These are phyloP conservation scores for Machimus atricapillus DNA, from an alignment of 2,888 invertebrate species.

Conservation along the genomic window DNA sequence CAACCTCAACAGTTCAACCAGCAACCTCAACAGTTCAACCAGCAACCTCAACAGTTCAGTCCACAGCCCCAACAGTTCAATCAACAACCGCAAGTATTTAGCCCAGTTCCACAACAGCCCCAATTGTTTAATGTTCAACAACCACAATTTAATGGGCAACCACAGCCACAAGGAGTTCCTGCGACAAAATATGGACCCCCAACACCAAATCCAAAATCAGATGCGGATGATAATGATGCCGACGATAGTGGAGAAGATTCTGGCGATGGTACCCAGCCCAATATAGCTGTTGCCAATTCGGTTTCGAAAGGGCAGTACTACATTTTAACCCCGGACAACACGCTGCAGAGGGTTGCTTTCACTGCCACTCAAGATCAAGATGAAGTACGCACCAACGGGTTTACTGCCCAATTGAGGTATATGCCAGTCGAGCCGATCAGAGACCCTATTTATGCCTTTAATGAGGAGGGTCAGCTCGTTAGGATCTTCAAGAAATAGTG, in stretches of 20 bases:
- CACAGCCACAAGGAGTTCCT: constrained; percentile 10
- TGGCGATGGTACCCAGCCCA: not conserved
- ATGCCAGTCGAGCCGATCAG: constrained; percentile 59
- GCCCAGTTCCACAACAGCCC: constrained; percentile 11
- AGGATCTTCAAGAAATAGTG: constrained; percentile 55
- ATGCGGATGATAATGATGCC: not conserved
- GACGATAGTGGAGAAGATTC: not conserved
- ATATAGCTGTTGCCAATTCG: constrained; percentile 33
- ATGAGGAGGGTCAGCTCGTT: constrained; percentile 58
- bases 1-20: constrained; percentile 29
- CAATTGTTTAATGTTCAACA: constrained; percentile 15
- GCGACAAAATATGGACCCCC: constrained; percentile 52
- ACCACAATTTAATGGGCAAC: not conserved
- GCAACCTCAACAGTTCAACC: constrained; percentile 1
- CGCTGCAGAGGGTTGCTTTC: constrained; percentile 59
- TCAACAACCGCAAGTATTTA: constrained; percentile 29
- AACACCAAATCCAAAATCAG: constrained; percentile 32
- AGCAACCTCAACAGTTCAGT: constrained; percentile 12
- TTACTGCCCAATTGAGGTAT: constrained; percentile 60
- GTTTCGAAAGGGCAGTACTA: constrained; percentile 59
- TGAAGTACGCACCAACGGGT: constrained; percentile 55
- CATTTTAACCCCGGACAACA: constrained; percentile 58
- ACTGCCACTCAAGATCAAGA: constrained; percentile 56
- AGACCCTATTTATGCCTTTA: constrained; percentile 61
- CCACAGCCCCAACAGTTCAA: constrained; percentile 28